Conservation (phyloP, 2,113 vertebrate species). For the Mormyrus lacerda region DNA sequence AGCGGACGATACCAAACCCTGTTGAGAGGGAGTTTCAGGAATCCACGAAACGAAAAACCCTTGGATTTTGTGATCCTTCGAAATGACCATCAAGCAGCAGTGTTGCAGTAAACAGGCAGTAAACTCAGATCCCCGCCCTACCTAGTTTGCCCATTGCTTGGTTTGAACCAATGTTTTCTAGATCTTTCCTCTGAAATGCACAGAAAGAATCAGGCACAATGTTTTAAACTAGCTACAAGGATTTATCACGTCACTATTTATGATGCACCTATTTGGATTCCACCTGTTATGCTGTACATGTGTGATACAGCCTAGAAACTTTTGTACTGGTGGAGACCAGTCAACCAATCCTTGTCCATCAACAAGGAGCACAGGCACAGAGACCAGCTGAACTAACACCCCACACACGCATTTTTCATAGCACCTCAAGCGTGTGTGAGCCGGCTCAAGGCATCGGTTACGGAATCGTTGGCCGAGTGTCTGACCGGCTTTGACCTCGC, state of each 20-base stretch:
- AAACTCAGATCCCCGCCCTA: background rate
- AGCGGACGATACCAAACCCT: slow-evolving; percentile 41
- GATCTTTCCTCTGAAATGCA: background rate
- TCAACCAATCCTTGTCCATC: background rate
- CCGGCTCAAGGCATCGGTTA: background rate
- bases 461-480: background rate
- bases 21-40: slow-evolving; percentile 34
- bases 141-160: background rate
- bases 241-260: background rate
- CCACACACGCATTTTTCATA: background rate
- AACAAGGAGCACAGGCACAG: background rate
- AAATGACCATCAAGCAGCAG: background rate
- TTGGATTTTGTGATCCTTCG: background rate
- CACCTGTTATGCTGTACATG: background rate
- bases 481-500: background rate
- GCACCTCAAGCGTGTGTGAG: background rate
- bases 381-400: background rate
- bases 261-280: background rate
- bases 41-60: background rate
- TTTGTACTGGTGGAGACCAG: background rate
- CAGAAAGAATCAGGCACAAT: background rate
- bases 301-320: background rate
- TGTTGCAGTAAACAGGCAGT: background rate
- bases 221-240: background rate
- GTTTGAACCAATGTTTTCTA: background rate